A percentile compares a stretch with the other conserved stretches of the same genome.
Conservation (phyloP, 2,888 invertebrate species). For the Drymonia ruficornis region DNA sequence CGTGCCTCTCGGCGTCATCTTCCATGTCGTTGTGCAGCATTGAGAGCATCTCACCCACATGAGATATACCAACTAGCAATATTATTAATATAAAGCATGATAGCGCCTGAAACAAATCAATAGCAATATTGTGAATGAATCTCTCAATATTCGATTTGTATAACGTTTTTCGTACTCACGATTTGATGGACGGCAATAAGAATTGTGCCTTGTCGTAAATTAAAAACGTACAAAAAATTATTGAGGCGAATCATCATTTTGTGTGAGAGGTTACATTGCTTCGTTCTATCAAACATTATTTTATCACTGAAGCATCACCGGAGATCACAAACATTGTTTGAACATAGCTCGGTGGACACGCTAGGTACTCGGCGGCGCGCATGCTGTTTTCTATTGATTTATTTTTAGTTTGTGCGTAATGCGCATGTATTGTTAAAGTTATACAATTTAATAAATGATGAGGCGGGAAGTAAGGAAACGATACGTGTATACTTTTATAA, state of each 20-base stretch:
- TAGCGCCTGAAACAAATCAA: slow-evolving; percentile 63
- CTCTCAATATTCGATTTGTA: not conserved
- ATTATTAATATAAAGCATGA: slow-evolving; percentile 78
- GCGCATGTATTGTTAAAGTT: slow-evolving; percentile 53
- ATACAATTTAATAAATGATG: not conserved
- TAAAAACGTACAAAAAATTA: slow-evolving; percentile 79
- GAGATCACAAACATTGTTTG: slow-evolving; percentile 65
- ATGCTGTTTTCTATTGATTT: slow-evolving; percentile 72
- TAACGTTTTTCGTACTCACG: slow-evolving; percentile 60
- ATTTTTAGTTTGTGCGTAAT: slow-evolving; percentile 47
- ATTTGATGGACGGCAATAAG: slow-evolving; percentile 83
- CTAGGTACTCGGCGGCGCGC: slow-evolving; percentile 51
- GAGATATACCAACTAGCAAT: slow-evolving; percentile 77
- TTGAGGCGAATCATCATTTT: slow-evolving; percentile 77
- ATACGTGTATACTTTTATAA: slow-evolving; percentile 59
- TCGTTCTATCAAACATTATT: slow-evolving; percentile 75
- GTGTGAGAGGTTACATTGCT: slow-evolving; percentile 72
- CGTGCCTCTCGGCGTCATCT: slow-evolving; percentile 76
- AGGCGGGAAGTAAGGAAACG: not conserved
- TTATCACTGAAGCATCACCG: slow-evolving; percentile 51
- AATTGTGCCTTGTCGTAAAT: slow-evolving; percentile 82
- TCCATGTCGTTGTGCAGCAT: slow-evolving; percentile 81
- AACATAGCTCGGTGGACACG: slow-evolving; percentile 39
- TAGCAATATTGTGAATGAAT: not conserved
- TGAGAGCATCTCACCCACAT: slow-evolving; percentile 76